Base-by-base conservation (phyloP, 2,888 invertebrate genomes). In the Folsomia candida region DNA sequence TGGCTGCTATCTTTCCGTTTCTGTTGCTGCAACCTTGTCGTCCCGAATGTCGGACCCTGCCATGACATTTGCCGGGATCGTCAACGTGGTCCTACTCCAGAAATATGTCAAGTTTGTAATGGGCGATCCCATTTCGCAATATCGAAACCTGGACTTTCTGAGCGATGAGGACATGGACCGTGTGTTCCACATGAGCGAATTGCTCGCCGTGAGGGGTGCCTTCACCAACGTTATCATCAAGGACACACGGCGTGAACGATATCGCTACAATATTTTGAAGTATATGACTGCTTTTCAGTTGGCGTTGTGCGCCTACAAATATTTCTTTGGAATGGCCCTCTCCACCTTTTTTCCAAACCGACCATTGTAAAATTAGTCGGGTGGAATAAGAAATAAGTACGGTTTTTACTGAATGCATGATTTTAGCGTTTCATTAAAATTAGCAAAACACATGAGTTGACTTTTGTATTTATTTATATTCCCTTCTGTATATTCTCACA, bases 61-160 rank as follows among this genome's bases (percentile, higher is more conserved):
- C 4, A n/a, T 24, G 4, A 24, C 54, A 3, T 3, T 18, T 18
- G 54, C 54, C 54, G 22, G 6, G n/a, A 47, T 11, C 14, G 9
- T 59, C 4, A 59, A 22, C 25, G 2, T 59, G 3, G 24, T 20
- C 26, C 22, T 59, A 4, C 26, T 59, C 6, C 59, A 27, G 4
- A 59, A 18, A 14, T 59, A 6, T 59, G 3, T 25, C 11, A 59
- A 59, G 18, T 59, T 26, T 27, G 27, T 59, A 11, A 25, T 26
- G 3, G 59, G 59, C 24, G 59, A 59, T 25, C 59, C 59, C 9
- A 24, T 59, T 2, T 18, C 22, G 4, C 3, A 20, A 18, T 59
- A 59, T 59, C 24, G 59, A 27, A 59, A 59, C 22, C 27, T 59
- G 9, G 59, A 59, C 26, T n/a, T n/a, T n/a, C n/a, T n/a, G n/a